A percentile compares a stretch with the other conserved stretches of the same genome.
Conservation (phyloP, 2,113 vertebrate genomes). For the Merops nubicus region DNA sequence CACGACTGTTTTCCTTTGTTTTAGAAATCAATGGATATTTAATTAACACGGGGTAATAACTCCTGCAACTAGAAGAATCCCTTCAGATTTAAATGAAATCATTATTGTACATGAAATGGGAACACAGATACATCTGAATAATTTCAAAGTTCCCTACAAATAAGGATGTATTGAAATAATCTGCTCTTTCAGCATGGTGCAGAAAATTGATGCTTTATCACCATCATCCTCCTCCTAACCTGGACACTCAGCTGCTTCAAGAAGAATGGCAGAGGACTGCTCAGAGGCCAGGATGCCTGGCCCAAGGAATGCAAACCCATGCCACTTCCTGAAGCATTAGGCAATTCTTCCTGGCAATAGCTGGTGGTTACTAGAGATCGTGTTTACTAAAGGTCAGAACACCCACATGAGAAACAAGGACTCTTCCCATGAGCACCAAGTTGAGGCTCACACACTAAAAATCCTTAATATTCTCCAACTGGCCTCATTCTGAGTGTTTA, state of each 20-base stretch:
- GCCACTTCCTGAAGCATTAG: background rate
- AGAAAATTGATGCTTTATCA: background rate
- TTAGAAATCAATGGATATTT: conserved; percentile 41
- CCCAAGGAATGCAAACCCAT: background rate
- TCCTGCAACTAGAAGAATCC: background rate
- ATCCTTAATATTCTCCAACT: background rate
- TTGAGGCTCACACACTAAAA: background rate
- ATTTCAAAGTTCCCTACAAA: background rate
- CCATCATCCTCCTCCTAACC: background rate
- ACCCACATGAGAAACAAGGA: background rate
- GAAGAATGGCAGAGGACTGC: background rate
- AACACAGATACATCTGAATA: background rate
- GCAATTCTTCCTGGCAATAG: background rate
- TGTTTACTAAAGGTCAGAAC: background rate
- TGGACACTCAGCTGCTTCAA: background rate
- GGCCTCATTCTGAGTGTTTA: background rate
- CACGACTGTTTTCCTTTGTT: background rate
- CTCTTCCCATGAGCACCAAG: background rate
- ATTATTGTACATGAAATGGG: background rate
- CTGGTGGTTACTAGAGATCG: background rate
- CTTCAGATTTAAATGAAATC: conserved; percentile 20
- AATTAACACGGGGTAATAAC: conserved; percentile 1
- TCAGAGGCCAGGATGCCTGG: background rate
- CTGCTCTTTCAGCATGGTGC: background rate
- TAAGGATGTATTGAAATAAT: background rate